These are phyloP conservation scores for Euproctis similis DNA, from an alignment of 2,888 invertebrate genomes.

Conservation along the genomic window DNA sequence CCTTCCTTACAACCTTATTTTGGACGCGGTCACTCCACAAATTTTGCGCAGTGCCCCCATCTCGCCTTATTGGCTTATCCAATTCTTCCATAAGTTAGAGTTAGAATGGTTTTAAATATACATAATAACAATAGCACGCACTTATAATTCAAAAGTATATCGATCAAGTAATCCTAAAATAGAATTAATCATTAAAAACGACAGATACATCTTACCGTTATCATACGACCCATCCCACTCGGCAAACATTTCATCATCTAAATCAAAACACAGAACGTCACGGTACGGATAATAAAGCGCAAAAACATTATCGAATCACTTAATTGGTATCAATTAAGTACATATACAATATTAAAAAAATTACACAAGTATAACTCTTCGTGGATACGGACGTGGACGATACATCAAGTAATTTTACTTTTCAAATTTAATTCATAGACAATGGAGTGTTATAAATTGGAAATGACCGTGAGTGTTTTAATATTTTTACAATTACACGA, in stretches of 20 bases:
- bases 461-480: conserved; percentile 29
- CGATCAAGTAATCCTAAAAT: too few relatives aligned
- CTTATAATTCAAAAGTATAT: too few relatives aligned
- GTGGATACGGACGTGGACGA: conserved; percentile 3
- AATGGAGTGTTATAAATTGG: conserved; percentile 40
- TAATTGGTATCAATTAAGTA: background rate
- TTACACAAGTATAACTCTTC: conserved; percentile 4
- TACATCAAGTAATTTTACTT: background rate
- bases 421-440: too few relatives aligned
- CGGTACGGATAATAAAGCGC: background rate
- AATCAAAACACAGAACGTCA: background rate
- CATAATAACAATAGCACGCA: too few relatives aligned
- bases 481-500: too few relatives aligned
- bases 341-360: conserved; percentile 4
- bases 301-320: conserved; percentile 3
- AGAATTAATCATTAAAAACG: too few relatives aligned
- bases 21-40: too few relatives aligned
- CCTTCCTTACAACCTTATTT: too few relatives aligned
- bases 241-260: background rate
- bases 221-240: background rate
- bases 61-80: too few relatives aligned
- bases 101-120: too few relatives aligned
- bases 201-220: background rate
- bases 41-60: too few relatives aligned
- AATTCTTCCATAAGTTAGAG: too few relatives aligned